Percentiles rank a stretch among this genome's conserved stretches.
These are phyloP conservation scores for Melikaiella ostensackeni DNA, from an alignment of 2,888 invertebrate genomes.

Conservation along the genomic window DNA sequence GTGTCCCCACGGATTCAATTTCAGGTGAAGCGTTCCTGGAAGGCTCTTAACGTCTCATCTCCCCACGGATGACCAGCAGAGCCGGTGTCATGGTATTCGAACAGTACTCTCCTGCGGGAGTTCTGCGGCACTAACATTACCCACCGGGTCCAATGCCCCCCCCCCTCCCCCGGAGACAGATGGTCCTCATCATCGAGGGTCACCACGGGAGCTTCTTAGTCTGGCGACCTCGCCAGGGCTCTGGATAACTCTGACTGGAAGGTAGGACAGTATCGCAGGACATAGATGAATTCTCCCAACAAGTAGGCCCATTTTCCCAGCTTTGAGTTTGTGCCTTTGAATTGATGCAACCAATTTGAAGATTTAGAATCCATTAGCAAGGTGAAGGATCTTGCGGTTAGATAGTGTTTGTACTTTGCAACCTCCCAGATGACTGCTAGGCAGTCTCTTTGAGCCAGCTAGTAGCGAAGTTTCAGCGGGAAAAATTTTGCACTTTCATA, in stretches of 20 bases:
- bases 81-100: not conserved
- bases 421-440: constrained; percentile 36
- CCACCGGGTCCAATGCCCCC: no score
- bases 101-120: not conserved
- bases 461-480: constrained; percentile 42
- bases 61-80: constrained; percentile 38
- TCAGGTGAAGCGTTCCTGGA: not conserved
- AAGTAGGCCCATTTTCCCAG: constrained; percentile 9
- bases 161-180: no score
- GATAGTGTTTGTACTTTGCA: constrained; percentile 34
- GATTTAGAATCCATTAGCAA: no score
- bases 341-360: no score
- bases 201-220: no score
- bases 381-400: not conserved
- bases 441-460: constrained; percentile 48
- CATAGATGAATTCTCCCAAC: constrained; percentile 32
- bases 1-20: not conserved
- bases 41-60: constrained; percentile 37
- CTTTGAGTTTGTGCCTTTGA: no score
- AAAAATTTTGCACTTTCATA: constrained; percentile 54
- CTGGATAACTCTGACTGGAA: no score
- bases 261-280: not conserved
- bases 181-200: no score
- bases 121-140: no score
- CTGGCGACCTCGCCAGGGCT: no score